Conservation (phyloP, 2,888 invertebrate genomes). For the Subacronicta megacephala region DNA sequence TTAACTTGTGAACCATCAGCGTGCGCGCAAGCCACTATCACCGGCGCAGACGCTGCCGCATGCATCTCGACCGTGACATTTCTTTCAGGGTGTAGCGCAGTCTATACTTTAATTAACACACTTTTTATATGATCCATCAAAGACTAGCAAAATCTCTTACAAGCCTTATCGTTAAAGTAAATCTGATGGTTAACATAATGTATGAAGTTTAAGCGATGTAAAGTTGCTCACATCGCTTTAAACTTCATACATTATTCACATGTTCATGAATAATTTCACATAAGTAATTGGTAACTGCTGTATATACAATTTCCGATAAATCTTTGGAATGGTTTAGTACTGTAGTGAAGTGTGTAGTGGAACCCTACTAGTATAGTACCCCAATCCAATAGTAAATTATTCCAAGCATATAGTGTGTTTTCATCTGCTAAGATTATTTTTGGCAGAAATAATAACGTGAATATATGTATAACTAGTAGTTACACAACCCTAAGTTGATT, state of each 20-base stretch:
- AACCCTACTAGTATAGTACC: no score
- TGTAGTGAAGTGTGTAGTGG: no score
- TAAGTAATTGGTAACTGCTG: background rate
- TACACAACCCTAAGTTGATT: constrained; percentile 71
- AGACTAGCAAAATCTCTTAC: constrained; percentile 26
- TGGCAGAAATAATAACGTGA: background rate
- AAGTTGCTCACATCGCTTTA: constrained; percentile 7
- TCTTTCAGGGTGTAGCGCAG: constrained; percentile 77
- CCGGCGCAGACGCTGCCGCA: constrained; percentile 62
- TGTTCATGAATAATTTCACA: constrained; percentile 31
- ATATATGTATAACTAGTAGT: no score
- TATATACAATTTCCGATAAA: constrained; percentile 3
- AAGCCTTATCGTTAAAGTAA: constrained; percentile 44
- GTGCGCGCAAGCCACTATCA: constrained; percentile 56
- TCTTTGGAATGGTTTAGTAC: no score
- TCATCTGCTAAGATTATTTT: background rate
- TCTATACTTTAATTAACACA: constrained; percentile 74
- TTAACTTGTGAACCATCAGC: constrained; percentile 63
- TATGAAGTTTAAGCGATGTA: no score
- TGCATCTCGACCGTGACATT: constrained; percentile 83
- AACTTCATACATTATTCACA: constrained; percentile 15
- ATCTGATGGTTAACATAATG: constrained; percentile 32
- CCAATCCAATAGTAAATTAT: no score
- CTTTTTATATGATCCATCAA: constrained; percentile 56
- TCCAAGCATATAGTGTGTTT: no score